Evolutionary conservation across 1,140 invertebrate genomes (phyloP), one percentile per base, ranked within the genome.

Genomic region (Diplogasteroides magnus): DNA sequence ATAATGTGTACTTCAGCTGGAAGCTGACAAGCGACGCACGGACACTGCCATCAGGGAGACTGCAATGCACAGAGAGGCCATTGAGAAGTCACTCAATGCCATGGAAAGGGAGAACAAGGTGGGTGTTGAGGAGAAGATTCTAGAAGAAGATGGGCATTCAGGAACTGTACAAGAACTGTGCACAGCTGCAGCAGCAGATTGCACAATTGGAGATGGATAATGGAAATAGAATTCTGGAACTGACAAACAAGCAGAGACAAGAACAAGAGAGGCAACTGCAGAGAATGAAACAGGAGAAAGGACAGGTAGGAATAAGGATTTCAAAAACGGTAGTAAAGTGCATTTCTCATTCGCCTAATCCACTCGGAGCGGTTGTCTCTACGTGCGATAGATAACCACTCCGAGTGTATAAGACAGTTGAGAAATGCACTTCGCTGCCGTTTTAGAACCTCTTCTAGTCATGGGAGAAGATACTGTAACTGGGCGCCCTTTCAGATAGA

Each of bases 171-270:
- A 82, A 82, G 66, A 82, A 82, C 64, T 82, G 80, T 69, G 79
- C 80, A 14, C 80, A 82, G 69, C 69, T 82, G 23, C 80, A 82
- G 60, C 80, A 82, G 58, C 80, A 82, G 63, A 82, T 82, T 37
- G 81, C 81, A 2, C 80, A 82, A 59, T 69, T 82, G 25, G 80
- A 82, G 69, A 82, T 82, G 79, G 80, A 82, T 28, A 82, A 82
- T 64, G 80, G 80, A 3, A 82, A 83, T 71, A 69, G 80, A 58
- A 79, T 82, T 31, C 57, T 82, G 13, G 80, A 82, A 37, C 68
- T 82, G 26, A 83, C 80, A 14, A 82, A 77, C 63, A 74, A 77
- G 59, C 80, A 82, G 60, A 67, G 81, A 31, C 81, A 82, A 67
- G 80, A 82, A 66, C 80, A 82, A 68, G 80, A 82, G 63, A 69